Evolutionary conservation across 2,113 vertebrate species (phyloP).

Genomic region (Amblyopsis rosae): DNA sequence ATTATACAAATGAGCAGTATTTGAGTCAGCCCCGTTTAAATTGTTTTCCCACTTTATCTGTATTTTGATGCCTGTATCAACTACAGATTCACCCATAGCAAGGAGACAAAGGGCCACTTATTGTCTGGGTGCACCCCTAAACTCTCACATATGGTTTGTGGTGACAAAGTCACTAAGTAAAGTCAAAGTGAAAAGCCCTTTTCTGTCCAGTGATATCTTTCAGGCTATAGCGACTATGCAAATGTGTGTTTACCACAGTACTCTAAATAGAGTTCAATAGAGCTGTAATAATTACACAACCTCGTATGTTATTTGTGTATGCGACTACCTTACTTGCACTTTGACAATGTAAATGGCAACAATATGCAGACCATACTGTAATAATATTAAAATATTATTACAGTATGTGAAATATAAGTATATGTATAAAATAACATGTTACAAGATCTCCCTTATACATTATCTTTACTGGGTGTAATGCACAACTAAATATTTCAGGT

Average conservation of each 20-base stretch:
- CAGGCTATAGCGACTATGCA: conserved; percentile 22
- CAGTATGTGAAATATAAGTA: too few species aligned
- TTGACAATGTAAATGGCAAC: too few species aligned
- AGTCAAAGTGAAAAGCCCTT: conserved; percentile 40
- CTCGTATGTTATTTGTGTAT: too few species aligned
- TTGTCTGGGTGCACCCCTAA: conserved; percentile 33
- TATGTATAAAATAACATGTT: conserved; percentile 8
- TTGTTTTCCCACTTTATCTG: conserved; percentile 25
- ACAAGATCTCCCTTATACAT: conserved; percentile 4
- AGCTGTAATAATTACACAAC: too few species aligned
- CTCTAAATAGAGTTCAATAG: conserved; percentile 12
- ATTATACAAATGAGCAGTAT: conserved; percentile 6
- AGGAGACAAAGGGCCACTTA: conserved; percentile 16
- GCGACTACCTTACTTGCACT: too few species aligned
- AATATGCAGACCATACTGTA: too few species aligned
- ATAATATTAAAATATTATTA: too few species aligned
- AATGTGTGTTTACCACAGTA: conserved; percentile 32
- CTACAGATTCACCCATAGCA: conserved; percentile 7
- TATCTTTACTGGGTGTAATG: conserved; percentile 49
- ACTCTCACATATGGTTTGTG: conserved; percentile 44
- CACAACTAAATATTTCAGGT: conserved; percentile 45
- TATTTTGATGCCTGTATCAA: conserved; percentile 18
- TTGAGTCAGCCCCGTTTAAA: conserved; percentile 23
- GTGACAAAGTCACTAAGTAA: conserved; percentile 15
- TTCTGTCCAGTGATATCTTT: conserved; percentile 21